Percentiles rank a stretch among this genome's conserved stretches.
Evolutionary conservation across 2,888 invertebrate genomes (phyloP).

Genomic region (Leptinotarsa haldemani): DNA sequence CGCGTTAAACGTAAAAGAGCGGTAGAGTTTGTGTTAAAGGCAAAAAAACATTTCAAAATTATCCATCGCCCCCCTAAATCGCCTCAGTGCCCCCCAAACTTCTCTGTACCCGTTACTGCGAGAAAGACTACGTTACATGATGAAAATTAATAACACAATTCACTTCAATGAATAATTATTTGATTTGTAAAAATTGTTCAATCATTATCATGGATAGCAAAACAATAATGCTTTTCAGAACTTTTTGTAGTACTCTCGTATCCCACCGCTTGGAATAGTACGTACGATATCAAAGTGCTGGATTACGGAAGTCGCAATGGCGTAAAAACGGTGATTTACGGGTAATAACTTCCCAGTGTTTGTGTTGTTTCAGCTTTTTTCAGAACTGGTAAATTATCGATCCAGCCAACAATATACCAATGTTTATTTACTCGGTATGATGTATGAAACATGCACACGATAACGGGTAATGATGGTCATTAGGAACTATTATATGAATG

Average conservation of each 20-base stretch:
- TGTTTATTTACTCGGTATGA: slow-evolving; percentile 8
- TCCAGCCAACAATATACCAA: slow-evolving; percentile 9
- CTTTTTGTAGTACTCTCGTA: not conserved
- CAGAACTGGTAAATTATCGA: slow-evolving; percentile 9
- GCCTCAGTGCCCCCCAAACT: too few species aligned
- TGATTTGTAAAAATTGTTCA: too few species aligned
- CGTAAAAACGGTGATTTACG: slow-evolving; percentile 25
- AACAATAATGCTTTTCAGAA: not conserved
- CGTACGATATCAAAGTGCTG: not conserved
- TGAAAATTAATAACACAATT: too few species aligned
- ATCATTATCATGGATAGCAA: not conserved
- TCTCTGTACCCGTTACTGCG: too few species aligned
- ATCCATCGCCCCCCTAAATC: too few species aligned
- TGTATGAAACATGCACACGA: slow-evolving; percentile 3
- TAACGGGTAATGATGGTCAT: slow-evolving; percentile 11
- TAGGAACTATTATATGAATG: slow-evolving; percentile 1
- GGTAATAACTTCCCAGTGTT: slow-evolving; percentile 24
- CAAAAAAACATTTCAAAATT: too few species aligned
- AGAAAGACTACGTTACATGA: too few species aligned
- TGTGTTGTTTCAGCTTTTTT: slow-evolving; percentile 24
- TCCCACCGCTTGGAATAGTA: not conserved
- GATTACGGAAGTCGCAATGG: slow-evolving; percentile 9
- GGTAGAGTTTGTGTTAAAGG: too few species aligned
- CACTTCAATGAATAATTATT: too few species aligned
- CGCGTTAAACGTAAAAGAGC: too few species aligned